Evolutionary conservation across 2,888 invertebrate species (phyloP).

Genomic region (Cremastobaeus sp.): DNA sequence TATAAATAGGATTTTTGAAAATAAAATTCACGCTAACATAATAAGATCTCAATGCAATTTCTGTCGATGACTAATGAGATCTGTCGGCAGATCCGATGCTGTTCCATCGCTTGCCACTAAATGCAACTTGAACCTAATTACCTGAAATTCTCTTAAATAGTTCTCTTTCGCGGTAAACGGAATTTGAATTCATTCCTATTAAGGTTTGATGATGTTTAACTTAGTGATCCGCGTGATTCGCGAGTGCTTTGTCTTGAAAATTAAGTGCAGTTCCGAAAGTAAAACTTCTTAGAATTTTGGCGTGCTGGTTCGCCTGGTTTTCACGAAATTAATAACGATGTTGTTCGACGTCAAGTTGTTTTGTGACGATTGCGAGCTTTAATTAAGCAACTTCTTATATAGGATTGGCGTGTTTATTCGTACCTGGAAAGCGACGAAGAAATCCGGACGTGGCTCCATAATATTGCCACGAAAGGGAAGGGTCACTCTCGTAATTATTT

Average conservation of each 20-base stretch:
- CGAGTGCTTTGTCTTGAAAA: slow-evolving; percentile 18
- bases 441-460: slow-evolving; percentile 98
- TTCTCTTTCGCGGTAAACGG: slow-evolving; percentile 18
- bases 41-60: no score
- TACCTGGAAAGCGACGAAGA: slow-evolving; percentile 96
- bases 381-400: slow-evolving; percentile 29
- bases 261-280: slow-evolving; percentile 11
- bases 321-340: slow-evolving; percentile 30
- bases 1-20: no score
- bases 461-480: slow-evolving; percentile 95
- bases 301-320: slow-evolving; percentile 1
- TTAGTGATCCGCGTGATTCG: slow-evolving; percentile 3
- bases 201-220: slow-evolving; percentile 36
- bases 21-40: no score
- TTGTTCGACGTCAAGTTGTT: slow-evolving; percentile 17
- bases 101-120: slow-evolving; percentile 9
- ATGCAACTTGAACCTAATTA: slow-evolving; percentile 29
- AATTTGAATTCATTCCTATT: slow-evolving; percentile 23
- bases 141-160: slow-evolving; percentile 21
- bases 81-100: no score
- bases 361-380: slow-evolving; percentile 9
- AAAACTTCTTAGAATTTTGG: slow-evolving; percentile 10
- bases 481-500: slow-evolving; percentile 71
- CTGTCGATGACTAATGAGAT: no score
- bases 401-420: slow-evolving; percentile 29